phyloP scores from a whole-genome alignment of 1,140 invertebrate genomes.

The Platorchestia sp. region DNA sequence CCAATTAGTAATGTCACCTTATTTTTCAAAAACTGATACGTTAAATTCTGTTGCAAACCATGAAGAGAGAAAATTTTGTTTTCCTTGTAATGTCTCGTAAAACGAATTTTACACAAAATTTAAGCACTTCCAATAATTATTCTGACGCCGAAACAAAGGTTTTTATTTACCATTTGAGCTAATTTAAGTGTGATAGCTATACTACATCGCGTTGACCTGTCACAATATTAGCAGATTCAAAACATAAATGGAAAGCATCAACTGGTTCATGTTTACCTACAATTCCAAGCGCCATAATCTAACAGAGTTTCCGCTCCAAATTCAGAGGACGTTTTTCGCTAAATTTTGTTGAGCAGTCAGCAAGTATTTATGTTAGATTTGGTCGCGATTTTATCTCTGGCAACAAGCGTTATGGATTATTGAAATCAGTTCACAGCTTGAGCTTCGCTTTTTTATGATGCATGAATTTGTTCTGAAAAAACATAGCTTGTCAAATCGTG shows the following conservation, averaged over 20 bases:
- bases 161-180: not conserved
- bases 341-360: not conserved
- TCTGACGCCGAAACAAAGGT: not conserved
- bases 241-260: not conserved
- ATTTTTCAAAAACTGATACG: too few relatives aligned
- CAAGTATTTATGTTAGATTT: not conserved
- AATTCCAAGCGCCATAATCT: not conserved
- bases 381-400: not conserved
- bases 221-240: not conserved
- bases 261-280: not conserved
- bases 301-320: not conserved
- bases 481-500: not conserved
- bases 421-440: not conserved
- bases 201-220: not conserved
- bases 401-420: not conserved
- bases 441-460: not conserved
- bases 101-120: too few relatives aligned
- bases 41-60: too few relatives aligned
- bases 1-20: too few relatives aligned
- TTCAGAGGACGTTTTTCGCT: not conserved
- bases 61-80: too few relatives aligned
- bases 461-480: not conserved
- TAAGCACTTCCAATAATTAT: too few relatives aligned
- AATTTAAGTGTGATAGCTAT: not conserved
- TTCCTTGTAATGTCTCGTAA: too few relatives aligned